A percentile compares a stretch with the other conserved stretches of the same genome.
These are phyloP conservation scores for Peucedramus taeniatus DNA, from an alignment of 2,113 vertebrate species.

Conservation along the genomic window DNA sequence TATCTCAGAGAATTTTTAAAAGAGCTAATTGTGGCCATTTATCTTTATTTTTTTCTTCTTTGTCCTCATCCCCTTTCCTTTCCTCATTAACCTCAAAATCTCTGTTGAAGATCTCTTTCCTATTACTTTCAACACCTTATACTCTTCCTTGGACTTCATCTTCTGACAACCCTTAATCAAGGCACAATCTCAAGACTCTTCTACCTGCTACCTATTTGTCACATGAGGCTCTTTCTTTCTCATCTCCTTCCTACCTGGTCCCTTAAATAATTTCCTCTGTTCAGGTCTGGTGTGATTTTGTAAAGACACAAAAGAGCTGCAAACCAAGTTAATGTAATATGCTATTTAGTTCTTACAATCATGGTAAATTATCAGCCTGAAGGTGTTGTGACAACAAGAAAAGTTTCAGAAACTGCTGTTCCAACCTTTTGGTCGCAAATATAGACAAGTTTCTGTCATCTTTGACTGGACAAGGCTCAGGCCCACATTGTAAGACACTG, in stretches of 20 bases:
- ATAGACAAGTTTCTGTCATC: not conserved
- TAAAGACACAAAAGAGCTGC: not conserved
- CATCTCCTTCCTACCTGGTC: not conserved
- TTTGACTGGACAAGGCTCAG: not conserved
- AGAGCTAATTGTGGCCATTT: slow-evolving; percentile 31
- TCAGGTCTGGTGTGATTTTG: not conserved
- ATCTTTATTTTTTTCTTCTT: not conserved
- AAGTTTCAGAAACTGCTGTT: not conserved
- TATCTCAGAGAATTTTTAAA: slow-evolving; percentile 34
- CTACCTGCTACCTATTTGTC: not conserved
- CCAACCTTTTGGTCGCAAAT: not conserved
- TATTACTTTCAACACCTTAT: not conserved
- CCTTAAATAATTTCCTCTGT: not conserved
- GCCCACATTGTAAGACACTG: not conserved
- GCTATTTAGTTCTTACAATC: not conserved
- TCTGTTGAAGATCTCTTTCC: not conserved
- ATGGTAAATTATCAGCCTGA: not conserved
- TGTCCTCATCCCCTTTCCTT: not conserved
- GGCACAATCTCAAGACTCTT: not conserved
- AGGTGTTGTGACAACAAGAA: not conserved
- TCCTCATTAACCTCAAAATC: slow-evolving; percentile 42
- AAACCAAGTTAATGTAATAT: not conserved
- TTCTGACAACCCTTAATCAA: slow-evolving; percentile 29
- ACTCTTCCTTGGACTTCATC: not conserved
- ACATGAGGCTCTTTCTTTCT: not conserved